A percentile compares a stretch with the other conserved stretches of the same genome.
Evolutionary conservation across 2,113 vertebrate genomes (phyloP).

Genomic region (Oxyura jamaicensis): DNA sequence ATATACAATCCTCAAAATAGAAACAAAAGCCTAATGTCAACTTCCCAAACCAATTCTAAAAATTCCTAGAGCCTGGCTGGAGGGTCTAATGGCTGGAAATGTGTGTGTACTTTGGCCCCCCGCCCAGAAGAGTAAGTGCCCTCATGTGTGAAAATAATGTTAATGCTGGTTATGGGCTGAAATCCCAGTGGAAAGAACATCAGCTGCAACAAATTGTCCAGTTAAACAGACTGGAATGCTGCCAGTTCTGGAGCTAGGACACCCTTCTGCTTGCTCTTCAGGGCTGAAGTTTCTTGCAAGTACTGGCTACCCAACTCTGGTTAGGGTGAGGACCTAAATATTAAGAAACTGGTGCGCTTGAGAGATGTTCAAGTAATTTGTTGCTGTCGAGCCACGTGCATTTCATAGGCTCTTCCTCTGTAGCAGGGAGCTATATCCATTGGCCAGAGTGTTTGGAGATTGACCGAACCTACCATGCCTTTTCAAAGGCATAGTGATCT

Average conservation of each 20-base stretch:
- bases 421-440: rapidly evolving
- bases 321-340: rapidly evolving
- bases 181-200: slow-evolving; percentile 64
- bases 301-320: not conserved
- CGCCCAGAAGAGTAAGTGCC: slow-evolving; percentile 67
- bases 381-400: not conserved
- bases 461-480: rapidly evolving
- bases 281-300: not conserved
- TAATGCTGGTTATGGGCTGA: slow-evolving; percentile 72
- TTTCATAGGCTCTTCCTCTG: not conserved
- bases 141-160: slow-evolving; percentile 78
- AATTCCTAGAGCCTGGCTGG: slow-evolving; percentile 42
- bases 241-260: slow-evolving; percentile 36
- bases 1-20: not conserved
- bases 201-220: slow-evolving; percentile 68
- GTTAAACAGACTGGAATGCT: slow-evolving; percentile 23
- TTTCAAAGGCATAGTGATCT: not conserved
- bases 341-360: rapidly evolving
- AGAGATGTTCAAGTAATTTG: not conserved
- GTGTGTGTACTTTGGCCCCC: slow-evolving; percentile 60
- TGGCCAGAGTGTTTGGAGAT: not conserved
- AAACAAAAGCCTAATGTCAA: slow-evolving; percentile 49
- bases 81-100: slow-evolving; percentile 57
- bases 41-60: slow-evolving; percentile 47
- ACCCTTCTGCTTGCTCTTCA: not conserved